These are phyloP conservation scores for Nerophis lumbriciformis DNA, from an alignment of 2,113 vertebrate species.

Conservation along the genomic window DNA sequence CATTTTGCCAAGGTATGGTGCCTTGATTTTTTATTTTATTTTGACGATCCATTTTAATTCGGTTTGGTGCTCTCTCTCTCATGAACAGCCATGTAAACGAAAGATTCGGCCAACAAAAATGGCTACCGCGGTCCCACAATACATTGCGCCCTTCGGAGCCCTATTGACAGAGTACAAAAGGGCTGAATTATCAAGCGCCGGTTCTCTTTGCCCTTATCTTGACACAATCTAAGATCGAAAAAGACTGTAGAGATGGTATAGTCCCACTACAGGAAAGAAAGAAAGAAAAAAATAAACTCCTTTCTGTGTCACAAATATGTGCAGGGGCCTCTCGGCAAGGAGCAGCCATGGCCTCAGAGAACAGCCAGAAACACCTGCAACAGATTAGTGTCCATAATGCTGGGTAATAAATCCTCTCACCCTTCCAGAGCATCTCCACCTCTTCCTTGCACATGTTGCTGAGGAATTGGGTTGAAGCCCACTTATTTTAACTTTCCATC, in stretches of 20 bases:
- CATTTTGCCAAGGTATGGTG: no score
- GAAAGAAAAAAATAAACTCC: slow-evolving; percentile 8
- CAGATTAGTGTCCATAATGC: slow-evolving; percentile 76
- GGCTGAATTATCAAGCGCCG: slow-evolving; percentile 11
- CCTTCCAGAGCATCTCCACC: slow-evolving; percentile 57
- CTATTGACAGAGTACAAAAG: no score
- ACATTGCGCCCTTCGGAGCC: no score
- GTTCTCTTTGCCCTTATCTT: slow-evolving; percentile 32
- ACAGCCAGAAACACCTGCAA: slow-evolving; percentile 79
- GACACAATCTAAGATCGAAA: slow-evolving; percentile 28
- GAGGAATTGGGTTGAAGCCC: slow-evolving; percentile 3
- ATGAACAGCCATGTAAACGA: no score
- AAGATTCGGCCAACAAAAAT: no score
- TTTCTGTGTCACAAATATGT: slow-evolving; percentile 32
- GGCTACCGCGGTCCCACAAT: no score
- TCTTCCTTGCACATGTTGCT: slow-evolving; percentile 30
- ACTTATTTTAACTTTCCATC: neutral
- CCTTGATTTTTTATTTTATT: no score
- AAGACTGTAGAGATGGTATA: slow-evolving; percentile 26
- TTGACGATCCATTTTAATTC: no score
- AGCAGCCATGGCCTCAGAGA: slow-evolving; percentile 55
- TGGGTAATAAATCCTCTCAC: slow-evolving; percentile 74
- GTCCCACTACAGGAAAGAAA: slow-evolving; percentile 16
- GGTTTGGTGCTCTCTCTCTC: no score
- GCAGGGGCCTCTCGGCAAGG: slow-evolving; percentile 59